Evolutionary conservation across 1,140 invertebrate genomes (phyloP).

Genomic region (Heliconius congener): DNA sequence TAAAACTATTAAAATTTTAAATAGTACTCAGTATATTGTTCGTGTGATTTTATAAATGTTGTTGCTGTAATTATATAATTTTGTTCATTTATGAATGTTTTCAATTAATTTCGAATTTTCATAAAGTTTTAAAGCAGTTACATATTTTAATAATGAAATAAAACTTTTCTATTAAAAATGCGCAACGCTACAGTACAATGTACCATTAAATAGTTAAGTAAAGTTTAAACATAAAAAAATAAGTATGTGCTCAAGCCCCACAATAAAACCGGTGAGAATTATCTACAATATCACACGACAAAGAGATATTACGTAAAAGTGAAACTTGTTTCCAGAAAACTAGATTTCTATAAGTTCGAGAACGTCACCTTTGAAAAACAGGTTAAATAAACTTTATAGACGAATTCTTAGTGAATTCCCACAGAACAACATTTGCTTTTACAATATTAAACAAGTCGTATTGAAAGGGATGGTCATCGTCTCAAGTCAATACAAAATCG

Average conservation of each 20-base stretch:
- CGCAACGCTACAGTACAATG: no score
- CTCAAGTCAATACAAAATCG: conserved; percentile 34
- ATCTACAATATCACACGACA: neutral
- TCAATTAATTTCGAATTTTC: no score
- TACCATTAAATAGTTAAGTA: no score
- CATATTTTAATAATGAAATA: no score
- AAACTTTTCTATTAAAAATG: no score
- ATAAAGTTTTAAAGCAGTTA: no score
- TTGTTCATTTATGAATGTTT: no score
- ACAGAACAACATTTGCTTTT: conserved; percentile 42
- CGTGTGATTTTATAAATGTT: no score
- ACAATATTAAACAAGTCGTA: conserved; percentile 50
- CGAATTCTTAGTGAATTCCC: conserved; percentile 46
- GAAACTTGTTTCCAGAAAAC: conserved; percentile 51
- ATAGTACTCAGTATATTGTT: no score
- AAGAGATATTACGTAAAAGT: neutral
- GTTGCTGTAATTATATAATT: no score
- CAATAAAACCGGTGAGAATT: neutral
- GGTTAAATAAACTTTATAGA: conserved; percentile 43
- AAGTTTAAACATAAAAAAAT: no score
- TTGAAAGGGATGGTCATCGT: conserved; percentile 23
- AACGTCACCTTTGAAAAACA: conserved; percentile 42
- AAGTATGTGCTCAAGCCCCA: neutral
- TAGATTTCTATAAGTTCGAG: conserved; percentile 38
- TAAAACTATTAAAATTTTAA: no score